These are phyloP conservation scores for Calyptomena viridis DNA, from an alignment of 2,113 vertebrate genomes.

Conservation along the genomic window DNA sequence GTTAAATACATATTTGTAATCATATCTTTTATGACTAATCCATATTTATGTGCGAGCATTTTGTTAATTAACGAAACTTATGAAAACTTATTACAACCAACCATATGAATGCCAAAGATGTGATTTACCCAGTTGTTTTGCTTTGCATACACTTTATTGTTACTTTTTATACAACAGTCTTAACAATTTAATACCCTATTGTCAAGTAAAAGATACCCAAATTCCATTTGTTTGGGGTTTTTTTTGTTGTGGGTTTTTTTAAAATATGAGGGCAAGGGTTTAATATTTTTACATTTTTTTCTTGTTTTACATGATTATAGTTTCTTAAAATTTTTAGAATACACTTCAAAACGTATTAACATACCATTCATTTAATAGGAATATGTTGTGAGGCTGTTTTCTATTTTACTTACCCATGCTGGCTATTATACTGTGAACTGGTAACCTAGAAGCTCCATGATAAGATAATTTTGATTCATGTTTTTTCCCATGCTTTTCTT, in stretches of 20 bases:
- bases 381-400: background rate
- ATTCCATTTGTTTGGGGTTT: background rate
- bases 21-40: background rate
- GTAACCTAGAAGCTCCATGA: slow-evolving; percentile 86
- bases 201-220: background rate
- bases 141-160: background rate
- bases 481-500: slow-evolving; percentile 81
- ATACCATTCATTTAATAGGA: background rate
- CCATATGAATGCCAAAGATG: background rate
- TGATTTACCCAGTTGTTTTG: background rate
- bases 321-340: background rate
- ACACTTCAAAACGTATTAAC: background rate
- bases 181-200: background rate
- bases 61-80: background rate
- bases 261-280: background rate
- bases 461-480: slow-evolving; percentile 74
- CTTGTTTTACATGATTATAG: background rate
- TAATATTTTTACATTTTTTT: background rate
- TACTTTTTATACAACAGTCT: background rate
- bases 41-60: background rate
- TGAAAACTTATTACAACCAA: background rate
- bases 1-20: background rate
- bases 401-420: slow-evolving; percentile 86
- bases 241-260: background rate
- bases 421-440: slow-evolving; percentile 93